Percentiles rank a stretch among this genome's conserved stretches.
These are phyloP conservation scores for Chromis chromis DNA, from an alignment of 2,797 vertebrate species.

Conservation along the genomic window DNA sequence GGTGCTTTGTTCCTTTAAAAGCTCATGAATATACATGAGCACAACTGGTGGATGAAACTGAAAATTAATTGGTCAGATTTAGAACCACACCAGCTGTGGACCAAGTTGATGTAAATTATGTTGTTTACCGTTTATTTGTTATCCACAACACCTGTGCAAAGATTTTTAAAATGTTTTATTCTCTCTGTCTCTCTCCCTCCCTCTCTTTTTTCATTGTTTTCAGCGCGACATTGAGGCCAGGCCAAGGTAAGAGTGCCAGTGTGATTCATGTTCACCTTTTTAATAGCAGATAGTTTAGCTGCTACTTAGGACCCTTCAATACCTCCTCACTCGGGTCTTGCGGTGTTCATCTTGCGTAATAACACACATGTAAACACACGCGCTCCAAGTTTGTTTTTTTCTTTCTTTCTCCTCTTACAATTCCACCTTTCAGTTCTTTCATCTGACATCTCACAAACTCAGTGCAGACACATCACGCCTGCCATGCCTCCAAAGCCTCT, in stretches of 20 bases:
- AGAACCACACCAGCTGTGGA: conserved; percentile 61
- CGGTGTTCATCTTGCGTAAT: conserved; percentile 28
- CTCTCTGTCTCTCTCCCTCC: conserved; percentile 19
- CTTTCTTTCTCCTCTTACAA: conserved; percentile 1
- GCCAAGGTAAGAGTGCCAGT: conserved; percentile 82
- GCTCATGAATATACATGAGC: conserved; percentile 67
- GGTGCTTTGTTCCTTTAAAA: conserved; percentile 50
- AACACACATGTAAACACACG: conserved; percentile 14
- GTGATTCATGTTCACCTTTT: conserved; percentile 64
- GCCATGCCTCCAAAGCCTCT: conserved; percentile 32
- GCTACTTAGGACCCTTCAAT: conserved; percentile 42
- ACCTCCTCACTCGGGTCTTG: conserved; percentile 29
- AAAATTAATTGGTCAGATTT: conserved; percentile 73
- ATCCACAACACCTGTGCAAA: conserved; percentile 53
- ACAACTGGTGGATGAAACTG: conserved; percentile 61
- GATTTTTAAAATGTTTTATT: conserved; percentile 42
- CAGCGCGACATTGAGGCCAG: conserved; percentile 83
- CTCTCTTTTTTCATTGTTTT: conserved; percentile 55
- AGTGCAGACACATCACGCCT: conserved; percentile 32
- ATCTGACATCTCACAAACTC: conserved; percentile 44
- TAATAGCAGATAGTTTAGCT: conserved; percentile 39
- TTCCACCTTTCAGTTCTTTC: conserved; percentile 26
- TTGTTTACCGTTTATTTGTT: conserved; percentile 61
- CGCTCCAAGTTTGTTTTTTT: neutral
- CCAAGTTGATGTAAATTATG: conserved; percentile 54